Base-by-base conservation (phyloP, 2,113 vertebrate genomes). In the Ovis canadensis region DNA sequence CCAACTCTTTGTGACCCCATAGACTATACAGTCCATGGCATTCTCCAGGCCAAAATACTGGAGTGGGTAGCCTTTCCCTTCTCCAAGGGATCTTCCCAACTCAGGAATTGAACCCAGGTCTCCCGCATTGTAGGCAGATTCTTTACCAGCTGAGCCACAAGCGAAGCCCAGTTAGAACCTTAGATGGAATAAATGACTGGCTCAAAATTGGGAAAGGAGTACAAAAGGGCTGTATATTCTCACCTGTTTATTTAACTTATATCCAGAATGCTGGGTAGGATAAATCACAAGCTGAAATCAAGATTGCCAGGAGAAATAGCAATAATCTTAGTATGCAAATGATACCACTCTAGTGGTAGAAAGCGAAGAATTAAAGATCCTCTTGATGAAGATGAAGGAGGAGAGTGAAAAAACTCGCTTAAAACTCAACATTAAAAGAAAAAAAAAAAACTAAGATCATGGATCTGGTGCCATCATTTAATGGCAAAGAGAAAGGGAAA, bases 41-140 rank as follows among this genome's bases (percentile, higher is more conserved):
- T 64, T 64, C 15, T 64, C 62, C 62, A 64, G 62, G 7, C 3
- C 62, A 64, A 8, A n/a, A 64, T n/a, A n/a, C 31, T 64, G 62
- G 31, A 64, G 15, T 64, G 62, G 7, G 15, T 8, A 64, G 31
- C 31, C 31, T 9, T 64, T 64, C 15, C 62, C 7, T 33, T 64
- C 62, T 64, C 7, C 62, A 64, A 16, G 3, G 0, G 62, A 64
- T 64, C 7, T n/a, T 64, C 62, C 62, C 62, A 64, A 64, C 2
- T 1, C 31, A n/a, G 16, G 62, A 16, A 64, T 17, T 64, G 62
- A 64, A n/a, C 62, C 15, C 31, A 64, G 31, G 62, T 64, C 7
- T 64, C 31, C 7, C 0, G 0, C 31, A 64, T 17, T 64, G 16
- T 2, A 4, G 33, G 16, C 0, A 3, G 31, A 64, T 64, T 64